Evolutionary conservation across 2,888 invertebrate species (phyloP).

Genomic region (Agrochola litura): DNA sequence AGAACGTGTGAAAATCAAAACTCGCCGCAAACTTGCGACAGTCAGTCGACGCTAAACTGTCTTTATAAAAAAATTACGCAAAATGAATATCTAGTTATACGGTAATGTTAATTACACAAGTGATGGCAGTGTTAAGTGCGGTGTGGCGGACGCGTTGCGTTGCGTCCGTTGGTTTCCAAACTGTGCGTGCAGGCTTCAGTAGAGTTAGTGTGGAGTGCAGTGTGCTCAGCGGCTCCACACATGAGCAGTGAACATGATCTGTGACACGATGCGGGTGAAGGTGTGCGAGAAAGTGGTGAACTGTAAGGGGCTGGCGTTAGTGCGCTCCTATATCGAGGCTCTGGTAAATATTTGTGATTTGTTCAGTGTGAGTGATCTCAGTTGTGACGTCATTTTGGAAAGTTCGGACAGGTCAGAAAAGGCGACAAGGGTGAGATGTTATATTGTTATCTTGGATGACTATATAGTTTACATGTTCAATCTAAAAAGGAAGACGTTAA

Average conservation of each 20-base stretch:
- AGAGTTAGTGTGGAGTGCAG: conserved; percentile 37
- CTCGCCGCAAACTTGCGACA: conserved; percentile 41
- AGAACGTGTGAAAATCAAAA: conserved; percentile 57
- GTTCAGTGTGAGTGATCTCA: conserved; percentile 25
- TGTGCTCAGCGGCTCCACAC: conserved; percentile 32
- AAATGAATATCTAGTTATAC: conserved; percentile 59
- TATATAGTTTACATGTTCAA: not conserved
- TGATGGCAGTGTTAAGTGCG: conserved; percentile 61
- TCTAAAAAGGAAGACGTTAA: not conserved
- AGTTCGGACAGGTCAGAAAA: conserved; percentile 32
- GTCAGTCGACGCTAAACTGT: conserved; percentile 28
- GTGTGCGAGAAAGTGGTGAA: conserved; percentile 86
- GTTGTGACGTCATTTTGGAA: conserved; percentile 45
- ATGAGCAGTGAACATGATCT: conserved; percentile 77
- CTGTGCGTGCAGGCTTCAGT: conserved; percentile 38
- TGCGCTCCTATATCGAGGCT: conserved; percentile 84
- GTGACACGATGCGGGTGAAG: conserved; percentile 84
- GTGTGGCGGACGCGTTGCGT: conserved; percentile 65
- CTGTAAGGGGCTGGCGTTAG: conserved; percentile 84
- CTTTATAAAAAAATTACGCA: conserved; percentile 48
- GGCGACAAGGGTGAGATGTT: conserved; percentile 12
- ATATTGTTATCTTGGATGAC: conserved; percentile 8
- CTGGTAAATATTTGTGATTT: conserved; percentile 75
- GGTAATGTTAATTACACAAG: conserved; percentile 65
- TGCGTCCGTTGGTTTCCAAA: conserved; percentile 65